Percentiles rank a stretch among this genome's conserved stretches.
phyloP scores from a whole-genome alignment of 2,113 vertebrate genomes.

The Dasyornis broadbenti region DNA sequence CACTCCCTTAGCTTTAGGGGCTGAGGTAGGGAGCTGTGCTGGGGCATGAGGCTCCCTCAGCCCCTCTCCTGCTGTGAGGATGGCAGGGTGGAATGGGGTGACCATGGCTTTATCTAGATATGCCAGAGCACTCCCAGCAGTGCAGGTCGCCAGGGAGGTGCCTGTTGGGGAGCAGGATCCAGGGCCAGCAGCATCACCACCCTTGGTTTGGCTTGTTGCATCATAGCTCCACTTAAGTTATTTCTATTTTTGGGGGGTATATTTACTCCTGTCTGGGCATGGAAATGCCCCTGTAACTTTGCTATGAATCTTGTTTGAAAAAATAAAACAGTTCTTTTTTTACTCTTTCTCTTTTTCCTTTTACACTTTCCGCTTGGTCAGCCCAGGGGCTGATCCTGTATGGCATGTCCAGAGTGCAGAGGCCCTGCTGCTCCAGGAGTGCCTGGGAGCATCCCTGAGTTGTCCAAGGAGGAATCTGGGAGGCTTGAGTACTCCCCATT shows the following conservation, averaged over 20 bases:
- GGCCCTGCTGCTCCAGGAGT: not conserved
- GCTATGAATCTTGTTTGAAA: not conserved
- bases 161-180: not conserved
- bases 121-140: not conserved
- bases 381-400: not conserved
- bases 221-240: slow-evolving; percentile 5
- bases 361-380: not conserved
- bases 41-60: not conserved
- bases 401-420: rapidly evolving
- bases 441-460: not conserved
- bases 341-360: not conserved
- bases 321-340: not conserved
- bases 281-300: not conserved
- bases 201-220: not conserved
- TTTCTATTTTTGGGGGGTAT: not conserved
- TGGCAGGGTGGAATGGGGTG: not conserved
- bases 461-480: not conserved
- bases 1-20: not conserved
- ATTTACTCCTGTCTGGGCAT: not conserved
- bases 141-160: not conserved
- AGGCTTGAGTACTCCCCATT: not conserved
- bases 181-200: not conserved
- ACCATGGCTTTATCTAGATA: not conserved
- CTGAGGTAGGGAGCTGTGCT: not conserved
- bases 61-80: not conserved